phyloP scores from a whole-genome alignment of 2,113 vertebrate species.

The Aegotheles bennettii region DNA sequence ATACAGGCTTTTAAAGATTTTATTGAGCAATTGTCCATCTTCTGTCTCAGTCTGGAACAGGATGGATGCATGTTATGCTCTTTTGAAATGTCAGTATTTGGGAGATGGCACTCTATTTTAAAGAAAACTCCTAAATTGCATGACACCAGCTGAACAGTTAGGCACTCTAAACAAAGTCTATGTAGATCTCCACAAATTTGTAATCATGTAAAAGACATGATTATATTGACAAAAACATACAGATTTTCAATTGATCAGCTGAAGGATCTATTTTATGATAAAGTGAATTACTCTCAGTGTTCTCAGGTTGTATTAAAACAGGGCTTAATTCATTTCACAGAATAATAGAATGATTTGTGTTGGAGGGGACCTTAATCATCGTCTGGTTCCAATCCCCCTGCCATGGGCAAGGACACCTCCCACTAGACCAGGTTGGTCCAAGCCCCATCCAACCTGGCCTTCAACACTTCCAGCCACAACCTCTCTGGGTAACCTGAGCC shows the following conservation, averaged over 20 bases:
- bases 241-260: background rate
- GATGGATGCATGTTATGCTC: background rate
- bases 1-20: background rate
- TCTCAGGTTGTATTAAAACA: background rate
- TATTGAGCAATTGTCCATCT: background rate
- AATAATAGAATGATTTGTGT: too few species aligned
- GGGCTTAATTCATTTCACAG: background rate
- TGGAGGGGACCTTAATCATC: too few species aligned
- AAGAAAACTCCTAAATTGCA: background rate
- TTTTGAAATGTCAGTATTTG: background rate
- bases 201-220: background rate
- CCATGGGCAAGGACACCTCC: too few species aligned
- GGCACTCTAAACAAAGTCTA: background rate
- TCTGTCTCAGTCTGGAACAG: background rate
- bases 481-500: too few species aligned
- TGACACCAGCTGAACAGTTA: background rate
- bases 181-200: background rate
- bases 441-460: too few species aligned
- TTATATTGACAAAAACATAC: background rate
- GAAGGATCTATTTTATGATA: background rate
- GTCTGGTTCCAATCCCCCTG: too few species aligned
- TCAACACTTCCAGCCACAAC: too few species aligned
- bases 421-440: too few species aligned
- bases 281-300: background rate
- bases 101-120: background rate